Conservation (phyloP, 2,888 invertebrate genomes). For the Rugalucina vietnamica region DNA sequence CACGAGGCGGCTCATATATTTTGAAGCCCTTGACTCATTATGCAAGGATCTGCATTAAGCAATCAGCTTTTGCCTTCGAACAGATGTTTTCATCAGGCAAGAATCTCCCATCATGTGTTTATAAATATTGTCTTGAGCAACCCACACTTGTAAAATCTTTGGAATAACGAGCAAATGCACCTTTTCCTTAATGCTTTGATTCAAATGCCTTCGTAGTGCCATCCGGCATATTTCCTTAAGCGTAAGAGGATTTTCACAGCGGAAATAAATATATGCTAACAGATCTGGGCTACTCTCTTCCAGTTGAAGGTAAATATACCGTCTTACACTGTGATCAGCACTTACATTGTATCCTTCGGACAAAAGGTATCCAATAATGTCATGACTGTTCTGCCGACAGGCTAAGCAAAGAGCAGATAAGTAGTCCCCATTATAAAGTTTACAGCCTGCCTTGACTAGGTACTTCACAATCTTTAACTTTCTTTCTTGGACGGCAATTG, state of each 20-base stretch:
- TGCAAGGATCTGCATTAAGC: background rate
- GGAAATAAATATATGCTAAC: constrained; percentile 53
- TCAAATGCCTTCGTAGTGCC: constrained; percentile 48
- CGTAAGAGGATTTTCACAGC: constrained; percentile 62
- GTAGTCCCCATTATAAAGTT: constrained; percentile 59
- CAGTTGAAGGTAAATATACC: constrained; percentile 58
- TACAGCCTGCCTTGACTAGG: constrained; percentile 64
- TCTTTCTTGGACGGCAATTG: constrained; percentile 68
- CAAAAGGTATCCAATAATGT: constrained; percentile 65
- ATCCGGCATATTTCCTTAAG: constrained; percentile 63
- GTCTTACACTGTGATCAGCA: constrained; percentile 54
- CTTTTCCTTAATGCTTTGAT: constrained; percentile 35
- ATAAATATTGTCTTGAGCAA: constrained; percentile 62
- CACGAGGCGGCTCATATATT: no score
- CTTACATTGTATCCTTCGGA: constrained; percentile 69
- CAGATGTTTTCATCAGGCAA: no score
- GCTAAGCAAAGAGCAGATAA: constrained; percentile 66
- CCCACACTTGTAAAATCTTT: constrained; percentile 58
- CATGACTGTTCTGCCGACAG: constrained; percentile 61
- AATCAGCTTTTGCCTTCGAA: background rate
- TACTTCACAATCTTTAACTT: constrained; percentile 58
- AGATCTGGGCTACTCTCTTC: constrained; percentile 66
- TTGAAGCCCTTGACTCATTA: no score
- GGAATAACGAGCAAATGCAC: constrained; percentile 56
- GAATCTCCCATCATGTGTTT: background rate